Percentiles rank a stretch among this genome's conserved stretches.
phyloP scores from a whole-genome alignment of 2,888 invertebrate genomes.

The Lepidocyrtinus sp. region DNA sequence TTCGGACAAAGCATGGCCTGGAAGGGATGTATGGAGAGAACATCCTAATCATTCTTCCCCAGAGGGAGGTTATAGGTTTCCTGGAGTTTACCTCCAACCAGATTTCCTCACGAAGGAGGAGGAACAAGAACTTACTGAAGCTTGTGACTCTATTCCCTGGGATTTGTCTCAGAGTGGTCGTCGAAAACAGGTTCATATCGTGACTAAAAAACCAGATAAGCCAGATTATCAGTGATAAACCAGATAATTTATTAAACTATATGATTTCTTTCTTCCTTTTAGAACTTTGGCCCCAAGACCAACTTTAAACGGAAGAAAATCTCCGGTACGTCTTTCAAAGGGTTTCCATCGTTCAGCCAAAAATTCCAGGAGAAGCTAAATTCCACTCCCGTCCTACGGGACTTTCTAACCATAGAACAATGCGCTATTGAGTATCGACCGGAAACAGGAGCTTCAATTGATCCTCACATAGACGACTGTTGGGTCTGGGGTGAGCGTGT shows the following conservation, averaged over 20 bases:
- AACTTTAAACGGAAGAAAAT: constrained; percentile 96
- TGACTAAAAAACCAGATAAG: not conserved
- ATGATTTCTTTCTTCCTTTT: constrained; percentile 65
- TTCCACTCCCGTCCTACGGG: constrained; percentile 76
- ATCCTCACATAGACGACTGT: constrained; percentile 98
- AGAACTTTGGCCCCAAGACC: constrained; percentile 98
- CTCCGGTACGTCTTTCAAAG: constrained; percentile 83
- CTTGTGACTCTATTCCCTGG: constrained; percentile 89
- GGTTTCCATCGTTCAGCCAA: constrained; percentile 87
- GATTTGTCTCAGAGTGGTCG: constrained; percentile 94
- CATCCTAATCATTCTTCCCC: constrained; percentile 80
- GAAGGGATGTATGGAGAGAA: constrained; percentile 78
- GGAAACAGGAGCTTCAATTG: constrained; percentile 91
- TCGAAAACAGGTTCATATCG: constrained; percentile 83
- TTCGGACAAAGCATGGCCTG: constrained; percentile 82
- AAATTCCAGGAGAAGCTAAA: constrained; percentile 85
- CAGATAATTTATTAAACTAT: too few species aligned
- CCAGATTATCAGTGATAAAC: not conserved
- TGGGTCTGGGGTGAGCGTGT: constrained; percentile 99
- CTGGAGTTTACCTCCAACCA: constrained; percentile 70
- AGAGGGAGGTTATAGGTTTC: constrained; percentile 11
- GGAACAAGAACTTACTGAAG: constrained; percentile 78
- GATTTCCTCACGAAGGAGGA: constrained; percentile 84
- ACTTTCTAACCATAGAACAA: constrained; percentile 91
- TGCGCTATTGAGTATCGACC: constrained; percentile 96